Base-by-base conservation (phyloP, 2,888 invertebrate species). In the Ommatoiulus sabulosus region DNA sequence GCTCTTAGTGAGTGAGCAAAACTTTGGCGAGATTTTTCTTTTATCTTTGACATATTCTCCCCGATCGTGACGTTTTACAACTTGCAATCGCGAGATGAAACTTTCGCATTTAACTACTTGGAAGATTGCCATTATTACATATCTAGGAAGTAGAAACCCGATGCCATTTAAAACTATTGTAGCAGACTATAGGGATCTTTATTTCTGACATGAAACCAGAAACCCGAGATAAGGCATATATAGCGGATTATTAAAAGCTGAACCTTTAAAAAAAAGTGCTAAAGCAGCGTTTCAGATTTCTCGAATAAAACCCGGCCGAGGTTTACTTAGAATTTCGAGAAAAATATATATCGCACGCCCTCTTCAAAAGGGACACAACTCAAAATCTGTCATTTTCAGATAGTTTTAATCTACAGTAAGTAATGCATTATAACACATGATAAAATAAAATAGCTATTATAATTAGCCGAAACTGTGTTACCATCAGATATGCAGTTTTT, bases 31-130 rank as follows among this genome's bases (percentile, higher is more conserved):
- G 72, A 72, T 72, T 52, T 72, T 72, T 72, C 8, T 72, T 72
- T 72, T 72, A 72, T 72, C 72, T 72, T 72, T 72, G 72, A 72
- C 72, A 72, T 72, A 72, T 72, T 72, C 72, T 72, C 24, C 72
- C 8, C 72, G 20, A 24, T 72, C 72, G 72, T 72, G 72, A 72
- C 72, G 24, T 72, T 72, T 72, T 72, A 72, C 72, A 24, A 24
- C 72, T 72, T 72, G 72, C 2, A 72, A 72, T 72, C 10, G 72
- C 24, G 24, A 72, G 72, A 72, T 24, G 72, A 72, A 72, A 20
- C 72, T 72, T 72, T 72, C 6, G 72, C 72, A 72, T 72, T 72
- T 72, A 72, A 72, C 72, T 72, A 72, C 72, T 72, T 72, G 72
- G 72, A 72, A 72, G 72, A 72, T 24, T 72, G 72, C 72, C 72